These are phyloP conservation scores for Beroe forskalii DNA, from an alignment of 37 sponge, comb jelly and placozoan genomes.

Conservation along the genomic window DNA sequence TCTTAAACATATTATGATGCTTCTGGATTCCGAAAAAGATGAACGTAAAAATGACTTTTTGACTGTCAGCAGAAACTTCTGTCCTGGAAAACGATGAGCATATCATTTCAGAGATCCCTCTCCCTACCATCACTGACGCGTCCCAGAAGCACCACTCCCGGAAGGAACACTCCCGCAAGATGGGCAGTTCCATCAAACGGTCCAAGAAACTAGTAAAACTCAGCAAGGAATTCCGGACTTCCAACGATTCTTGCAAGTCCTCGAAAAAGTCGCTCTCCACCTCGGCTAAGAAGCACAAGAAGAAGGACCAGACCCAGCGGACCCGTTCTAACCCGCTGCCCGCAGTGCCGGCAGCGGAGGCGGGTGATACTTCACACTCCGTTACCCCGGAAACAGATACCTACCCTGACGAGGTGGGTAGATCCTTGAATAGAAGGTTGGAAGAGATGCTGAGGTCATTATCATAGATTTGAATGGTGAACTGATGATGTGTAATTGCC, in stretches of 20 bases:
- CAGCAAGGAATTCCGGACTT: not conserved
- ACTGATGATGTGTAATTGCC: no score
- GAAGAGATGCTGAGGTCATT: no score
- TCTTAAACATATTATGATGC: no score
- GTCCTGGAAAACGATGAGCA: no score
- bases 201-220: conserved; percentile 22
- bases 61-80: no score
- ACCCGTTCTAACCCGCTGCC: not conserved
- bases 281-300: not conserved
- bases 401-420: not conserved
- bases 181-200: conserved; percentile 16
- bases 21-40: no score
- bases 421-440: not conserved
- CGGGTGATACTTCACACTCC: not conserved
- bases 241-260: conserved; percentile 11
- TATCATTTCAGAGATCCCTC: conserved; percentile 18
- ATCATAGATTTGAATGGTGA: no score
- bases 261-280: not conserved
- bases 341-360: not conserved
- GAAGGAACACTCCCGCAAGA: not conserved
- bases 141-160: not conserved
- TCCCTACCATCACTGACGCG: not conserved
- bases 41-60: no score
- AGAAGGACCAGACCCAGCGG: not conserved
- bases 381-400: not conserved